phyloP scores from a whole-genome alignment of 2,797 vertebrate genomes.

The Eremophila alpestris region DNA sequence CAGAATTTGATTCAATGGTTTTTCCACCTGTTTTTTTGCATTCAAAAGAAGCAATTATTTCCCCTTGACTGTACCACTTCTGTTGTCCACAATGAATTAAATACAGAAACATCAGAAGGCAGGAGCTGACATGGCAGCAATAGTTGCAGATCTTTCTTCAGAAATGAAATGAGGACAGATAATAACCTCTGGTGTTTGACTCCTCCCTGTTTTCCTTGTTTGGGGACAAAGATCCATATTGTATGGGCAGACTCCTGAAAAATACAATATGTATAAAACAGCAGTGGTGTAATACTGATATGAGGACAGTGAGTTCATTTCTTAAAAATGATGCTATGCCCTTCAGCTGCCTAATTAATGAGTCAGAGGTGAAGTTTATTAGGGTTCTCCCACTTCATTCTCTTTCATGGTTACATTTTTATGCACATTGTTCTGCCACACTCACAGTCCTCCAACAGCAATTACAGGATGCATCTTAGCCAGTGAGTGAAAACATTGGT shows the following conservation, averaged over 20 bases:
- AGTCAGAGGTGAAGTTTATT: not conserved
- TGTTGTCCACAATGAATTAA: not conserved
- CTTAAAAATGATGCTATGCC: not conserved
- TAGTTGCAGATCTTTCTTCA: not conserved
- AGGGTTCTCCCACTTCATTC: not conserved
- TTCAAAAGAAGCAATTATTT: not conserved
- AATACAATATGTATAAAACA: not conserved
- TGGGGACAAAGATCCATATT: not conserved
- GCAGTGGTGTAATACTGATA: not conserved
- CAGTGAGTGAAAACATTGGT: not conserved
- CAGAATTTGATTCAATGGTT: not conserved
- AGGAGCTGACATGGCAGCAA: not conserved
- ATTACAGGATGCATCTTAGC: not conserved
- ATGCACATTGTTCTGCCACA: not conserved
- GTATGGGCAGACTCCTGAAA: not conserved
- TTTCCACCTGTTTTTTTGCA: not conserved
- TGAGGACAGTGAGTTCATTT: not conserved
- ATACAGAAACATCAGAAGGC: not conserved
- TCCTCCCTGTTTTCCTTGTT: not conserved
- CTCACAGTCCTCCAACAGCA: not conserved
- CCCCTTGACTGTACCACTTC: not conserved
- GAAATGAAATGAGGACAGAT: not conserved
- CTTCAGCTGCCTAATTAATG: not conserved
- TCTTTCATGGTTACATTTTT: not conserved
- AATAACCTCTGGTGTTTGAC: not conserved